Percentiles rank a stretch among this genome's conserved stretches.
These are phyloP conservation scores for Epinephelus moara DNA, from an alignment of 2,113 vertebrate species.

Conservation along the genomic window DNA sequence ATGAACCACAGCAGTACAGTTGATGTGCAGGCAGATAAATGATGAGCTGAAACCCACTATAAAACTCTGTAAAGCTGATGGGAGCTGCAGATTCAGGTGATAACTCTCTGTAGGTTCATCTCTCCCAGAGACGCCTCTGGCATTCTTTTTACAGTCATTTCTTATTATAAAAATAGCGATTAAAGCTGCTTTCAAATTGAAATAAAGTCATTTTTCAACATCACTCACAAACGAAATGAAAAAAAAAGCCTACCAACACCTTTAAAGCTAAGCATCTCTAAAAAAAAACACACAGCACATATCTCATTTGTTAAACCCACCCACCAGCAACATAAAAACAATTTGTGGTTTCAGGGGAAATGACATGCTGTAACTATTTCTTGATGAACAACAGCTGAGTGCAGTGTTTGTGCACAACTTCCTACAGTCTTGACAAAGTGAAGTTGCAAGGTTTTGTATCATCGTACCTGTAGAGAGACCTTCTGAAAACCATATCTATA, in stretches of 20 bases:
- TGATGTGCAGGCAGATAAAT: not conserved
- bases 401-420: not conserved
- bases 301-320: not conserved
- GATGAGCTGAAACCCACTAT: not conserved
- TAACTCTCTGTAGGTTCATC: too few relatives aligned
- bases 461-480: not conserved
- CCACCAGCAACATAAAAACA: not conserved
- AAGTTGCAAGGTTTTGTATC: not conserved
- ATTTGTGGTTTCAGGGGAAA: not conserved
- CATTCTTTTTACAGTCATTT: not conserved
- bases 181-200: too few relatives aligned
- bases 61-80: not conserved
- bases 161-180: not conserved
- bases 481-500: too few relatives aligned
- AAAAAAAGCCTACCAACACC: too few relatives aligned
- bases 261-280: not conserved
- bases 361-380: not conserved
- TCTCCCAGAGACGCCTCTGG: not conserved
- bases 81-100: not conserved
- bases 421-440: not conserved
- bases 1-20: not conserved
- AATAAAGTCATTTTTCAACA: too few relatives aligned
- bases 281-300: not conserved
- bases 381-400: not conserved
- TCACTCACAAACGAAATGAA: too few relatives aligned